Evolutionary conservation across 2,888 invertebrate genomes (phyloP).

Genomic region (Tolmerus cingulatus): DNA sequence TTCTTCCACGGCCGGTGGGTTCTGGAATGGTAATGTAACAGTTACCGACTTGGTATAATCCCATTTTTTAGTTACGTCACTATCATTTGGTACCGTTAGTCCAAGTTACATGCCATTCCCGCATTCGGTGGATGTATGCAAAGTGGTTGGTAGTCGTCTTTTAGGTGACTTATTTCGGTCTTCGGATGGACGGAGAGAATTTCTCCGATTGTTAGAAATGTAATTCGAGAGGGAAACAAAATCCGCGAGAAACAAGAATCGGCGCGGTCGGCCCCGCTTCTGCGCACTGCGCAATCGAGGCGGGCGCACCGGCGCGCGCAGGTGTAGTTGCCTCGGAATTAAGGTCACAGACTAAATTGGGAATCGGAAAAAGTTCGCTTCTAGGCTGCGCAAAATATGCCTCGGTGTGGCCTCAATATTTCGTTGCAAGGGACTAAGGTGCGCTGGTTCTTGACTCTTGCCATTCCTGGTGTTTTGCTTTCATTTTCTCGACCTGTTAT

Average conservation of each 20-base stretch:
- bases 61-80: constrained; percentile 42
- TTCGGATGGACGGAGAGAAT: background rate
- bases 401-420: background rate
- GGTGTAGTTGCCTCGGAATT: constrained; percentile 3
- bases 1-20: background rate
- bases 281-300: background rate
- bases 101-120: constrained; percentile 24
- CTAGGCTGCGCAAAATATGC: background rate
- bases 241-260: constrained; percentile 14
- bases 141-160: background rate
- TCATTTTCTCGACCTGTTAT: constrained; percentile 13
- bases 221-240: constrained; percentile 36
- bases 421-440: background rate
- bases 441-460: background rate
- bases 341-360: constrained; percentile 25
- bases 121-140: background rate
- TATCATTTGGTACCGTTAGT: constrained; percentile 42
- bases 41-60: constrained; percentile 9
- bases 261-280: background rate
- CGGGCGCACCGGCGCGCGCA: constrained; percentile 17
- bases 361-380: background rate
- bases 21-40: constrained; percentile 36
- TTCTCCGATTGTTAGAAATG: constrained; percentile 23
- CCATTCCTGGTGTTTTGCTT: constrained; percentile 17
- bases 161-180: constrained; percentile 14